Conservation (phyloP, 1,140 invertebrate genomes). For the Ceratoteleas bidentatus region DNA sequence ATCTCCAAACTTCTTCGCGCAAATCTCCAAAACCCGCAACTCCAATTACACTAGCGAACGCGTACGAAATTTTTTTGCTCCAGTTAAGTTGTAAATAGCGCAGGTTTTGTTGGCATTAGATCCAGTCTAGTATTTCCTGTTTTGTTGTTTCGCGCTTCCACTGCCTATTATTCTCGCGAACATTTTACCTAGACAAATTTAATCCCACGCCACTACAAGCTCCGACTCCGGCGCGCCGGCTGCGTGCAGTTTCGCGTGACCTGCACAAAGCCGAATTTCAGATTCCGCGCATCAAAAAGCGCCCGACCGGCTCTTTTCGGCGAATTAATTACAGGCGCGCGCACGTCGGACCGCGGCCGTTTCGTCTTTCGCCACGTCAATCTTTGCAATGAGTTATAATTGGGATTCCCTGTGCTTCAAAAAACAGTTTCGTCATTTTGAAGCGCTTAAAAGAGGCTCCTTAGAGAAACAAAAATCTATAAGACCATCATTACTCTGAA, state of each 20-base stretch:
- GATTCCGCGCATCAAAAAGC: constrained; percentile 32
- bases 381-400: constrained; percentile 35
- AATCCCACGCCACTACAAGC: constrained; percentile 61
- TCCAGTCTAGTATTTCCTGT: constrained; percentile 62
- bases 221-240: constrained; percentile 53
- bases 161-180: constrained; percentile 63
- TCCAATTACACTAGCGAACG: too few relatives aligned
- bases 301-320: neutral
- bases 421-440: too few relatives aligned
- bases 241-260: constrained; percentile 49
- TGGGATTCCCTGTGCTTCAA: neutral
- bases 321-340: neutral
- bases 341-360: neutral
- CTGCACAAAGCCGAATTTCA: constrained; percentile 56
- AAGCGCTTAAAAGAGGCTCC: too few relatives aligned
- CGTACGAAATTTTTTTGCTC: too few relatives aligned
- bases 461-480: too few relatives aligned
- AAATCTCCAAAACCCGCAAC: too few relatives aligned
- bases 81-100: constrained; percentile 45
- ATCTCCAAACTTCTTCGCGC: too few relatives aligned
- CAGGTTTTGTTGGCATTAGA: constrained; percentile 63
- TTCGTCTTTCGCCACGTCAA: too few relatives aligned
- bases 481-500: too few relatives aligned
- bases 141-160: constrained; percentile 64
- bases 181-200: constrained; percentile 65